phyloP scores from a whole-genome alignment of 1,140 invertebrate genomes.

The Mycetomoellerius zeteki region DNA sequence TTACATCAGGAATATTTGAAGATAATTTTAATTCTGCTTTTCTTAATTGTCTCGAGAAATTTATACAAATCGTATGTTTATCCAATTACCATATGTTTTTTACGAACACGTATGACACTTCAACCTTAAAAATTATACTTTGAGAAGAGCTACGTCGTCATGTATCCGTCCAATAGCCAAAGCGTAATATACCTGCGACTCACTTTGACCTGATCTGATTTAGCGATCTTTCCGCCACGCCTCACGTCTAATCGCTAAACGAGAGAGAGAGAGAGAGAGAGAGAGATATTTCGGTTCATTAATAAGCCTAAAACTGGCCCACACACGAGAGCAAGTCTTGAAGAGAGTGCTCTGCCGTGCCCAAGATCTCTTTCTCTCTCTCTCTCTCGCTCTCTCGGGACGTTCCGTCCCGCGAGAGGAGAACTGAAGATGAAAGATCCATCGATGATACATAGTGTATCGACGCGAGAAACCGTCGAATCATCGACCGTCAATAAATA shows the following conservation, averaged over 20 bases:
- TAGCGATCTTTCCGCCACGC: constrained; percentile 86
- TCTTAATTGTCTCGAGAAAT: not conserved
- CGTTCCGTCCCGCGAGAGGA: constrained; percentile 1
- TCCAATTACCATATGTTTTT: not conserved
- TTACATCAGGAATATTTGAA: not conserved
- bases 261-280: constrained; percentile 60
- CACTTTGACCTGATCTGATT: constrained; percentile 79
- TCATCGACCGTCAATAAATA: constrained; percentile 86
- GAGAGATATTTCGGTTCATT: constrained; percentile 78
- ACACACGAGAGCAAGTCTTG: constrained; percentile 73
- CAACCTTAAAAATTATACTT: not conserved
- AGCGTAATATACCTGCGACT: constrained; percentile 39
- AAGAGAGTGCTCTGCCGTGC: constrained; percentile 63
- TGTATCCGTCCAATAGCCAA: constrained; percentile 1
- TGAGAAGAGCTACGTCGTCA: not conserved
- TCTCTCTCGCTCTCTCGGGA: not conserved
- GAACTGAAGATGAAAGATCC: constrained; percentile 59
- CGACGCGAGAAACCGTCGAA: constrained; percentile 80
- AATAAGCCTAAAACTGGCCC: constrained; percentile 84
- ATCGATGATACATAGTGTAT: constrained; percentile 59
- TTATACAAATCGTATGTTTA: not conserved
- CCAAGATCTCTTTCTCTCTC: constrained; percentile 19
- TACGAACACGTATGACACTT: not conserved
- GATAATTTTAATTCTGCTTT: not conserved
- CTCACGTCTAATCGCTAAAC: constrained; percentile 85